Conservation (phyloP, 2,113 vertebrate species). For the Penelope pileata region DNA sequence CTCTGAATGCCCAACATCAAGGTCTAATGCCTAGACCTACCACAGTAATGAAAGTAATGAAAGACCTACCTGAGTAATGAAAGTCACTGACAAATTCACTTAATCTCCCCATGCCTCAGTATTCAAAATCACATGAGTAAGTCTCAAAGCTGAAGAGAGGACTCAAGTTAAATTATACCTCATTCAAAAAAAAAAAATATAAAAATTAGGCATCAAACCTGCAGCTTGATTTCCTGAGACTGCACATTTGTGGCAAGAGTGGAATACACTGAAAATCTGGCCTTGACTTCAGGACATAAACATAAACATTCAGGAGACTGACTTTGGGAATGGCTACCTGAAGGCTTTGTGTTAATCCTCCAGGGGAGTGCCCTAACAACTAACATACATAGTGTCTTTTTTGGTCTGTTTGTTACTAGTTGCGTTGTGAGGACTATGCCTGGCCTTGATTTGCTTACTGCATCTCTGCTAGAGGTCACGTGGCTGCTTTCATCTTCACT, state of each 20-base stretch:
- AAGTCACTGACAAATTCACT: constrained; percentile 65
- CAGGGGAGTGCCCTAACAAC: not conserved
- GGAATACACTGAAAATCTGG: not conserved
- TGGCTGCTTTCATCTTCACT: not conserved
- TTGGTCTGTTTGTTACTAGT: not conserved
- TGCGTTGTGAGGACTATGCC: fast-evolving
- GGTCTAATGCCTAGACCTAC: constrained; percentile 47
- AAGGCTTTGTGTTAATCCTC: not conserved
- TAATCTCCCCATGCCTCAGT: constrained; percentile 26
- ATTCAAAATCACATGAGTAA: constrained; percentile 29
- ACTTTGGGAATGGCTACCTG: not conserved
- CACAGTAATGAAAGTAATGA: constrained; percentile 49
- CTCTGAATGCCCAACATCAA: constrained; percentile 52
- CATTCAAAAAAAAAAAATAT: not conserved
- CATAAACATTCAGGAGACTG: not conserved
- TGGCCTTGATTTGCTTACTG: not conserved
- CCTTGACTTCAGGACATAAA: not conserved
- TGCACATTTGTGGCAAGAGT: not conserved
- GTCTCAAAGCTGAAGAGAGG: not conserved
- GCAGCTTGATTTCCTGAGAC: not conserved
- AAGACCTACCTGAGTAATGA: constrained; percentile 29
- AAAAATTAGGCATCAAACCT: not conserved
- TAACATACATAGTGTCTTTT: not conserved
- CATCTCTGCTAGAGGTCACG: not conserved
- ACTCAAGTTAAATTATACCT: not conserved